Conservation (phyloP, 1,140 invertebrate genomes). For the Galleria mellonella region DNA sequence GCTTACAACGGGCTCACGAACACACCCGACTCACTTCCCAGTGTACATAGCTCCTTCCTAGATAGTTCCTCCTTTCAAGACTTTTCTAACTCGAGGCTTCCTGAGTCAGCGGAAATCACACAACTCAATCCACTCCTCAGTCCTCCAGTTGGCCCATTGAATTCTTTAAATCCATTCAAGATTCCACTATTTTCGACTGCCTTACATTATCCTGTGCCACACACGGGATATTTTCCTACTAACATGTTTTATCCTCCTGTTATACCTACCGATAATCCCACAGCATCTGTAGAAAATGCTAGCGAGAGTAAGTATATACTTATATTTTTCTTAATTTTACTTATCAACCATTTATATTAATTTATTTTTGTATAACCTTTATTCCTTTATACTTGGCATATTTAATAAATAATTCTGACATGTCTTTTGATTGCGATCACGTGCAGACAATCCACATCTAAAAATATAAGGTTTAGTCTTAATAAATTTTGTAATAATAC, state of each 20-base stretch:
- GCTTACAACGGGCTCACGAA: slow-evolving; percentile 67
- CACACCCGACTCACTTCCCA: slow-evolving; percentile 51
- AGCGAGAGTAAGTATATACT: slow-evolving; percentile 20
- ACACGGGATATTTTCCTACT: slow-evolving; percentile 42
- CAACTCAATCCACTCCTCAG: slow-evolving; percentile 32
- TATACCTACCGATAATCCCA: slow-evolving; percentile 22
- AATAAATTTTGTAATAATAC: too few species aligned
- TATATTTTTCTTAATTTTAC: slow-evolving; percentile 3
- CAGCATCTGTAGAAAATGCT: slow-evolving; percentile 12
- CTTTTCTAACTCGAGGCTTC: slow-evolving; percentile 25
- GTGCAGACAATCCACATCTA: too few species aligned
- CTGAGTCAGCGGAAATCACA: slow-evolving; percentile 29
- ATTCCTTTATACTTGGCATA: not conserved
- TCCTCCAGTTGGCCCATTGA: slow-evolving; percentile 27
- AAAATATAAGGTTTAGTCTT: too few species aligned
- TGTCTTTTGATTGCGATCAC: too few species aligned
- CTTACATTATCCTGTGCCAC: slow-evolving; percentile 41
- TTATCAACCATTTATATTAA: too few species aligned
- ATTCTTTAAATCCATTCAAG: slow-evolving; percentile 46
- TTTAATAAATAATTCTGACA: too few species aligned
- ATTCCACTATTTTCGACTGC: slow-evolving; percentile 45
- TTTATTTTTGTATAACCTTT: not conserved
- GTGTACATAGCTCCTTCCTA: slow-evolving; percentile 40
- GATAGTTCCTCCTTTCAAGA: slow-evolving; percentile 37
- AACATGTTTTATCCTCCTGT: slow-evolving; percentile 55